Percentiles rank a stretch among this genome's conserved stretches.
These are phyloP conservation scores for Ganaspis sp. DNA, from an alignment of 1,140 invertebrate species.

Conservation along the genomic window DNA sequence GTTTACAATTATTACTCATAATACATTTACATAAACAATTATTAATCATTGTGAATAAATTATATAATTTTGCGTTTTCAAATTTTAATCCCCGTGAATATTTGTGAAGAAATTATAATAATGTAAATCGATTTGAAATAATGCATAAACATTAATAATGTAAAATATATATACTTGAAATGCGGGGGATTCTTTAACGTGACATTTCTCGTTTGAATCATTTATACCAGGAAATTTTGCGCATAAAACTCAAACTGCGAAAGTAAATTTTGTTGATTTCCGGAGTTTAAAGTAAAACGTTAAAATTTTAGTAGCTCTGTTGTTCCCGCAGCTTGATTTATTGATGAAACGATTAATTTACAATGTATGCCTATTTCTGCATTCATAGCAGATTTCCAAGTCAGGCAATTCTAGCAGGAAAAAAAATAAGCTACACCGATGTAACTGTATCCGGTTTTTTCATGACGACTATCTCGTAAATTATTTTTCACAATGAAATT, in stretches of 20 bases:
- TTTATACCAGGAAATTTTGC: not conserved
- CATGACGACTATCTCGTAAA: not conserved
- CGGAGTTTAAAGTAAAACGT: not conserved
- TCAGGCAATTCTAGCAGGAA: not conserved
- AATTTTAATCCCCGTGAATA: no score
- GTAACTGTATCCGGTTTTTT: not conserved
- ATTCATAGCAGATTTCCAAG: constrained; percentile 18
- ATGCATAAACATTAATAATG: no score
- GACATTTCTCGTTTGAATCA: not conserved
- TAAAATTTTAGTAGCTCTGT: not conserved
- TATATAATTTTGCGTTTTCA: no score
- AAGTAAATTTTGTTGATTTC: constrained; percentile 4
- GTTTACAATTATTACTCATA: no score
- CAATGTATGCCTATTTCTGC: not conserved
- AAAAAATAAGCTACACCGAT: not conserved
- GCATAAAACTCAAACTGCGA: not conserved
- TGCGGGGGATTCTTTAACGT: no score
- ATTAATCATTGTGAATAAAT: no score
- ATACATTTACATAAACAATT: no score
- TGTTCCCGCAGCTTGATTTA: constrained; percentile 3
- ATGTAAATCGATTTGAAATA: no score
- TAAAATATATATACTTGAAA: no score
- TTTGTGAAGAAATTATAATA: no score
- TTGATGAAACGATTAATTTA: constrained; percentile 20
- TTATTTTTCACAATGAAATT: not conserved